Evolutionary conservation across 1,140 invertebrate genomes (phyloP).

Genomic region (Macrosteles quadrilineatus): DNA sequence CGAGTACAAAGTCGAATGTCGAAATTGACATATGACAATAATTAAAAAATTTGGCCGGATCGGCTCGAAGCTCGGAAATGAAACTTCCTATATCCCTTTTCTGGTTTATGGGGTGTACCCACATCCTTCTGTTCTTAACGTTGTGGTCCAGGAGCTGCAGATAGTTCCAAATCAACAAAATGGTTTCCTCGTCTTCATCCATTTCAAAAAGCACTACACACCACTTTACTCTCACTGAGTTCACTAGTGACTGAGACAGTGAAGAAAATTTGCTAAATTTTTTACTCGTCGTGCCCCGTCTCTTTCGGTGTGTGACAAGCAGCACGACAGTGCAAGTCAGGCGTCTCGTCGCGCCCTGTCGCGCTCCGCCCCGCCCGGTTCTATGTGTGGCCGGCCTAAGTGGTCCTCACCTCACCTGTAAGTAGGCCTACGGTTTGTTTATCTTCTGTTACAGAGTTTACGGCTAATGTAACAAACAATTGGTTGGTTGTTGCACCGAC

Average conservation of each 20-base stretch:
- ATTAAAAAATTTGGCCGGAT: background rate
- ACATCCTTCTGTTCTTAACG: background rate
- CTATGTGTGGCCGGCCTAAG: background rate
- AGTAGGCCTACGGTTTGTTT: too few species aligned
- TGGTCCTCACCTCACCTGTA: too few species aligned
- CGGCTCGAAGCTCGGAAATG: background rate
- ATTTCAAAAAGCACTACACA: background rate
- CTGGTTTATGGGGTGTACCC: background rate
- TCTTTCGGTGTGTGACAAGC: too few species aligned
- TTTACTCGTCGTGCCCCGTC: background rate
- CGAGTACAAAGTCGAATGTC: slow-evolving; percentile 2
- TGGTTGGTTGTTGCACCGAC: too few species aligned
- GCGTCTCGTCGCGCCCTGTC: background rate
- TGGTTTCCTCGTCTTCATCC: background rate
- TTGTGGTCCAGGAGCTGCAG: background rate
- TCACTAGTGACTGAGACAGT: background rate
- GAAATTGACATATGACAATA: background rate
- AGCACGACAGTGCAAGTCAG: too few species aligned
- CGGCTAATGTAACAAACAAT: too few species aligned
- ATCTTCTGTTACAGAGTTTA: too few species aligned
- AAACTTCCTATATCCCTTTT: background rate
- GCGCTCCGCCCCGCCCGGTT: background rate
- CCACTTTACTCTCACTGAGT: background rate
- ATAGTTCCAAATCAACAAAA: background rate
- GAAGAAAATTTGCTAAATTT: background rate